Percentiles rank a stretch among this genome's conserved stretches.
These are phyloP conservation scores for Drosophila tanythrix DNA, from an alignment of 2,888 invertebrate species.

Conservation along the genomic window DNA sequence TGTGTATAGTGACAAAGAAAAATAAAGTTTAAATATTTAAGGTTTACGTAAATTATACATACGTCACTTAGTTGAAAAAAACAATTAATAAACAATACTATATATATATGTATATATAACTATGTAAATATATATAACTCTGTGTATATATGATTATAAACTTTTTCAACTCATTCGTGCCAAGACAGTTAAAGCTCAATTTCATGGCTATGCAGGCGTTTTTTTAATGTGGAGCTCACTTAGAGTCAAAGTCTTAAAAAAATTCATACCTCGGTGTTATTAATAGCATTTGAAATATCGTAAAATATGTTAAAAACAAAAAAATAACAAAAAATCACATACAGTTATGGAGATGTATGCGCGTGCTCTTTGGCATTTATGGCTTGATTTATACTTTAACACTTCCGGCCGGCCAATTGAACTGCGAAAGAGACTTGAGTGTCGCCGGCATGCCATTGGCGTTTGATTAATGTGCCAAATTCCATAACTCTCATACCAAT, in stretches of 20 bases:
- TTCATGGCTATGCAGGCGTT: constrained; percentile 53
- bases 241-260: constrained; percentile 33
- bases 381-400: constrained; percentile 21
- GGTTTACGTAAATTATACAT: constrained; percentile 23
- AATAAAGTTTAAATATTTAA: constrained; percentile 1
- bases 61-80: constrained; percentile 12
- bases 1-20: constrained; percentile 27
- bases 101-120: not conserved
- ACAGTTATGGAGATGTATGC: constrained; percentile 20
- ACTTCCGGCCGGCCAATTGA: constrained; percentile 51
- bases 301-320: constrained; percentile 30
- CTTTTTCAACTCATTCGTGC: constrained; percentile 22
- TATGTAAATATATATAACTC: not conserved
- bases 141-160: not conserved
- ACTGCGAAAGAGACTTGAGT: constrained; percentile 30
- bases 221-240: constrained; percentile 16
- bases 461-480: constrained; percentile 28
- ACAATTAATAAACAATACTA: not conserved
- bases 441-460: not conserved
- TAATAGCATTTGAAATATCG: constrained; percentile 46
- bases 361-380: constrained; percentile 48
- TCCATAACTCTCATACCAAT: not conserved
- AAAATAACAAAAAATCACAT: constrained; percentile 14
- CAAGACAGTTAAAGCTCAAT: constrained; percentile 28
- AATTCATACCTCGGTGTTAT: constrained; percentile 37